Conservation (phyloP, 2,888 invertebrate genomes). For the Drosophila phalerata region DNA sequence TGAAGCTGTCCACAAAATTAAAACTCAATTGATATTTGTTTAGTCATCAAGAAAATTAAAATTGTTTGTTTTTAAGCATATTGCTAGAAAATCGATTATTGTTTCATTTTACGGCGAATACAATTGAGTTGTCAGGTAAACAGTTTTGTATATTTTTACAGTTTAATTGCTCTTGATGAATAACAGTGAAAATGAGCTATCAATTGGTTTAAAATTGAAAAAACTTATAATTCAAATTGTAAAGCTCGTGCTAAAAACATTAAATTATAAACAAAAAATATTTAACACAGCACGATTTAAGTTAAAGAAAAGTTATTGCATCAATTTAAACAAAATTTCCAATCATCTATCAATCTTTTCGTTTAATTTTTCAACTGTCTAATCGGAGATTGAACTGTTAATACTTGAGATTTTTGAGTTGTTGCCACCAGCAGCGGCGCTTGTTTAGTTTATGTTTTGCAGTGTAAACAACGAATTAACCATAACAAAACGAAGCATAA, state of each 20-base stretch:
- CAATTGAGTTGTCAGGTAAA: slow-evolving; percentile 14
- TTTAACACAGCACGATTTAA: not conserved
- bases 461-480: slow-evolving; percentile 60
- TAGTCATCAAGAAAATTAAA: slow-evolving; percentile 4
- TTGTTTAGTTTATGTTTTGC: slow-evolving; percentile 73
- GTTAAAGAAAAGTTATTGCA: not conserved
- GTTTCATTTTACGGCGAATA: slow-evolving; percentile 1
- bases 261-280: not conserved
- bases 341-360: not conserved
- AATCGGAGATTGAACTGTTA: slow-evolving; percentile 15
- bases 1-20: slow-evolving; percentile 13
- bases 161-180: slow-evolving; percentile 9
- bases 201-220: not conserved
- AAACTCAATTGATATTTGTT: slow-evolving; percentile 12
- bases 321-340: not conserved
- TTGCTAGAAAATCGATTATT: no score
- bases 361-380: not conserved
- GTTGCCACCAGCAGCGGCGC: slow-evolving; percentile 63
- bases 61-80: slow-evolving; percentile 9
- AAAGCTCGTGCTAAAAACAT: not conserved
- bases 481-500: slow-evolving; percentile 57
- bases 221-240: not conserved
- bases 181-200: not conserved
- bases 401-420: slow-evolving; percentile 24
- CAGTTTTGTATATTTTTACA: slow-evolving; percentile 19